Evolutionary conservation across 2,113 vertebrate genomes (phyloP), one percentile per base, ranked within the genome.

Genomic region (Octodon degus): DNA sequence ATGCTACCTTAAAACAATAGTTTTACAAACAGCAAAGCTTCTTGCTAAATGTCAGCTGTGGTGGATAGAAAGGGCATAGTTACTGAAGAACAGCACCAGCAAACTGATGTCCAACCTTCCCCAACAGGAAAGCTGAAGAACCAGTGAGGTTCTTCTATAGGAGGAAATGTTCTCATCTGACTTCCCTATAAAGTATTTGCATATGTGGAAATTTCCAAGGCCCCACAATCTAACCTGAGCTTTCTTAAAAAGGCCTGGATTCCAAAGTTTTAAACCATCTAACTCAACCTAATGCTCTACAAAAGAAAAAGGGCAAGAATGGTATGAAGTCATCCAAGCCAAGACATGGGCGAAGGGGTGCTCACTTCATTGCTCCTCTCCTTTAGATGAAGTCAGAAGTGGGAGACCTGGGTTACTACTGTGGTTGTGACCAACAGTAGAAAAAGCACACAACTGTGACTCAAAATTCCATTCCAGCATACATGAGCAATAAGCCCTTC

Each of bases 121-220:
- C 58, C 7, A 37, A 32, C 19, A 50, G 62, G 20, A 93, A 81
- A 74, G 55, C 20, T 25, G 43, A 77, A 47, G 60, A 76, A 89
- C 82, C 86, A 76, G 60, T n/a, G 34, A 70, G 34, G 34, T 63
- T 87, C 82, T 90, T 32, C 4, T 58, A 1, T 1, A 0, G 0
- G 19, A 96, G 55, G 11, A 22, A 83, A 65, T 1, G 20, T 53
- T 83, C 50, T 88, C 80, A 68, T 40, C 68, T 82, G 84, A 30
- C 79, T 93, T 96, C 63, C 34, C 24, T 87, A 94, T 30, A 88
- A 90, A 96, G 82, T 5, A 89, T 43, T 47, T 90, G 58, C 43
- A 91, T 0, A 8, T 67, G 3, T 25, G 65, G 68, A 70, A 91
- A 86, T 37, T n/a, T 86, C 43, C 30, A 85, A 58, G 20, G 82